These are phyloP conservation scores for Drosophila pachea DNA, from an alignment of 1,140 invertebrate species.

Conservation along the genomic window DNA sequence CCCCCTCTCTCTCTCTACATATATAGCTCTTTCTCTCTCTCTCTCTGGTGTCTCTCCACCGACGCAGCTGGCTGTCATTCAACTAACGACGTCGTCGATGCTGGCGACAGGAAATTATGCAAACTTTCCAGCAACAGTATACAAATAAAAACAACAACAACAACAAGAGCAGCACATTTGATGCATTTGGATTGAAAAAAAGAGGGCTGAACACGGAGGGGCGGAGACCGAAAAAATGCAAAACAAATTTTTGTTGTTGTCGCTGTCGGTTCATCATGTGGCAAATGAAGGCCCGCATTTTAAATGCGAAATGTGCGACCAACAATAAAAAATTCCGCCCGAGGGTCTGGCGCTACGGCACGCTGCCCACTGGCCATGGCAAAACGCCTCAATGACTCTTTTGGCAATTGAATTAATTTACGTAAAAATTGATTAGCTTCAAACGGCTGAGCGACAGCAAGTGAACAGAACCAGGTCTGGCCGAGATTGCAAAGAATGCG, in stretches of 20 bases:
- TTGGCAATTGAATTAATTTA: constrained; percentile 79
- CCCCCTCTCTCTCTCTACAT: neutral
- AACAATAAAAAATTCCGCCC: constrained; percentile 24
- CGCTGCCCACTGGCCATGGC: constrained; percentile 52
- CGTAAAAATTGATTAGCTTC: constrained; percentile 75
- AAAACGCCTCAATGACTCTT: constrained; percentile 76
- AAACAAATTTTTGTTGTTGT: constrained; percentile 38
- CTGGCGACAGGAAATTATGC: constrained; percentile 79
- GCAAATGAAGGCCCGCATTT: constrained; percentile 71
- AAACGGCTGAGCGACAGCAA: constrained; percentile 2
- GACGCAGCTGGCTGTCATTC: constrained; percentile 21
- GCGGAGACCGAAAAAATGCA: constrained; percentile 17
- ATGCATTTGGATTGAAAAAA: constrained; percentile 54
- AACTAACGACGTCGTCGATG: constrained; percentile 43
- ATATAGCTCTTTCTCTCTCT: neutral
- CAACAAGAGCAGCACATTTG: constrained; percentile 23
- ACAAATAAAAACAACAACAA: constrained; percentile 21
- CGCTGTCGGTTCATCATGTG: constrained; percentile 30
- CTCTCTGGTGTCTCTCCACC: neutral
- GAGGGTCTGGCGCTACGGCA: constrained; percentile 2
- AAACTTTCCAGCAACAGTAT: constrained; percentile 70
- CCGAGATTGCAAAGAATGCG: neutral
- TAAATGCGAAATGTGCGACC: constrained; percentile 58
- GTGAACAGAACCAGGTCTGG: neutral
- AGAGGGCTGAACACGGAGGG: constrained; percentile 1